Percentiles rank a stretch among this genome's conserved stretches.
phyloP scores from a whole-genome alignment of 2,113 vertebrate species.

The Entelurus aequoreus region DNA sequence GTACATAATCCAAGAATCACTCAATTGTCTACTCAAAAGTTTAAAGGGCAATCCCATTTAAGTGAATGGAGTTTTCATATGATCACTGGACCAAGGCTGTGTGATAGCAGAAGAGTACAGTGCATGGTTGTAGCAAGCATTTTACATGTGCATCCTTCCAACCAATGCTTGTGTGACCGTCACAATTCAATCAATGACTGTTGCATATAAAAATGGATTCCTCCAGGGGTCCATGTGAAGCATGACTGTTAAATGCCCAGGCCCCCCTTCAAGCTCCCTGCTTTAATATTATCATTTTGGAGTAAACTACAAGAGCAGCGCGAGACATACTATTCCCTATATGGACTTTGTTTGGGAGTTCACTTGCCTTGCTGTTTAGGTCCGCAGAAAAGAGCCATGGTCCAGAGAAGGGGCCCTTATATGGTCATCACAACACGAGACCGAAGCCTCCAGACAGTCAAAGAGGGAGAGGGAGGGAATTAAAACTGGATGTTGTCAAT shows the following conservation, averaged over 20 bases:
- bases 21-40: conserved; percentile 7
- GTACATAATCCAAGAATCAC: conserved; percentile 22
- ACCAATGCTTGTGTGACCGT: background rate
- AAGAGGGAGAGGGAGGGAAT: conserved; percentile 21
- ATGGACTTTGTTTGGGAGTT: conserved; percentile 95
- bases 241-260: conserved; percentile 39
- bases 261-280: conserved; percentile 32
- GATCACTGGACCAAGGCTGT: conserved; percentile 2
- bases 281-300: conserved; percentile 74
- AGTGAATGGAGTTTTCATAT: conserved; percentile 1
- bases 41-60: conserved; percentile 14
- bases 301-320: conserved; percentile 67
- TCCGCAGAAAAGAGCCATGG: conserved; percentile 70
- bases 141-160: conserved; percentile 3
- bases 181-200: conserved; percentile 4
- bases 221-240: conserved; percentile 28
- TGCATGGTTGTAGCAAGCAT: background rate
- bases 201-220: conserved; percentile 37
- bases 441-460: conserved; percentile 41
- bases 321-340: conserved; percentile 87
- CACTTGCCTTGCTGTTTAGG: conserved; percentile 85
- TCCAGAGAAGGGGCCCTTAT: conserved; percentile 87
- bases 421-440: conserved; percentile 80
- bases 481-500: conserved; percentile 43
- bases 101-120: background rate